Evolutionary conservation across 2,797 vertebrate species (phyloP), one percentile per base, ranked within the genome.

Genomic region (Odontamblyopus lacepedii): DNA sequence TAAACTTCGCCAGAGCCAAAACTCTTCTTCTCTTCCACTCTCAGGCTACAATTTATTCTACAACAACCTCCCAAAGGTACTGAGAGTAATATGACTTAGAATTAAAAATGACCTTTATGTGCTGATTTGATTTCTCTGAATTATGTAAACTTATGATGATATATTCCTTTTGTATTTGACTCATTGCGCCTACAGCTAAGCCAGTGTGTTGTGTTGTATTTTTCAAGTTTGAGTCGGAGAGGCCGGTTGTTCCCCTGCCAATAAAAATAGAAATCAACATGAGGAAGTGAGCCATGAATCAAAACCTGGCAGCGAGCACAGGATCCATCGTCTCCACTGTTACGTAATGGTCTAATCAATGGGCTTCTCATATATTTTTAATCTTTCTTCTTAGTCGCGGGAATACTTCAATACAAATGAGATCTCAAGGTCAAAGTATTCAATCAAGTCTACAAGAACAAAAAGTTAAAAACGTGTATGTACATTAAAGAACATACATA

Each of bases 201-300:
- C 19, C n/a, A 4, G 16, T 6, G 32, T n/a, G 19, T n/a, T 41
- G 2, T 11, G 32, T 60, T 38, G 8, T 63, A n/a, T 23, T 15
- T 41, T 62, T 35, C 4, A 29, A 19, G 60, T 35, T 15, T 13
- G 60, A 35, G 16, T 62, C 30, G 35, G 18, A 13, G 32, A n/a
- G 62, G 19, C 4, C n/a, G 35, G 32, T 41, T 26, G 62, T 23
- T 63, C n/a, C 35, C n/a, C 2, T 26, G 62, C 62, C 62, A 63
- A 26, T 63, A 63, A 63, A 63, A 63, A 63, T 41, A 63, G 32
- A 41, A 63, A 63, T 41, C 41, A 63, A 41, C 35, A 41, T 3
- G 18, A 38, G 62, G 62, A 63, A 41, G 62, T 63, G 62, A 63
- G 62, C 62, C 62, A 63, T 63, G 62, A 63, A 41, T 63, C 62